A percentile compares a stretch with the other conserved stretches of the same genome.
Evolutionary conservation across 2,797 vertebrate genomes (phyloP).

Genomic region (Hydrocynus forskahlii): DNA sequence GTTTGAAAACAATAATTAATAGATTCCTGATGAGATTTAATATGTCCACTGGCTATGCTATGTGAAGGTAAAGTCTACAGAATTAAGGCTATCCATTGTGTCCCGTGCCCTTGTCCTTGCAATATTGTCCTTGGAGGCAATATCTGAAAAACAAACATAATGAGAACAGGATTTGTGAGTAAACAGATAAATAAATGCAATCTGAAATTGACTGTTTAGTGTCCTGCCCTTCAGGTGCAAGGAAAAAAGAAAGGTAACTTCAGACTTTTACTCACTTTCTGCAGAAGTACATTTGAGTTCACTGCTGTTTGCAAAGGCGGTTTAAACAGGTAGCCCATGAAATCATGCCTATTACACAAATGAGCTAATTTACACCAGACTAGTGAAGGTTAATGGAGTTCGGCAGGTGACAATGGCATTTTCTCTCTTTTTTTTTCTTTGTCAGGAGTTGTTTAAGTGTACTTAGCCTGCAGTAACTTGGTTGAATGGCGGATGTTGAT

Average conservation of each 20-base stretch:
- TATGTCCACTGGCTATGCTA: conserved; percentile 22
- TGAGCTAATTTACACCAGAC: conserved; percentile 15
- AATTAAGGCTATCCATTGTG: conserved; percentile 48
- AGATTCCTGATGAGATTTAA: neutral
- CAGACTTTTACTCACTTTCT: conserved; percentile 3
- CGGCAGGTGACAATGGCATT: conserved; percentile 30
- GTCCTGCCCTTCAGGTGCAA: neutral
- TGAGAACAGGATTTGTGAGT: conserved; percentile 4
- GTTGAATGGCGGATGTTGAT: no score
- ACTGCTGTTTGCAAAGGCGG: neutral
- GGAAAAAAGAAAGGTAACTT: neutral
- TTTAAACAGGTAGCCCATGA: neutral
- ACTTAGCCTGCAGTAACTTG: no score
- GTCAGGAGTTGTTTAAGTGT: no score
- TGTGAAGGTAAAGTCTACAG: conserved; percentile 49
- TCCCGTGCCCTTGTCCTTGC: conserved; percentile 19
- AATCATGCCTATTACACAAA: conserved; percentile 32
- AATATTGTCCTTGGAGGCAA: conserved; percentile 24
- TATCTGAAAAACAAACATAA: conserved; percentile 49
- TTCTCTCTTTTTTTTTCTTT: no score
- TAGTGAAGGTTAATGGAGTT: conserved; percentile 50
- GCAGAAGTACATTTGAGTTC: neutral
- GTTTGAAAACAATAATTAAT: neutral
- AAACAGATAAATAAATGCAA: neutral
- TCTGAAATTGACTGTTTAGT: neutral